phyloP scores from a whole-genome alignment of 2,797 vertebrate genomes.

The Cuniculus paca region DNA sequence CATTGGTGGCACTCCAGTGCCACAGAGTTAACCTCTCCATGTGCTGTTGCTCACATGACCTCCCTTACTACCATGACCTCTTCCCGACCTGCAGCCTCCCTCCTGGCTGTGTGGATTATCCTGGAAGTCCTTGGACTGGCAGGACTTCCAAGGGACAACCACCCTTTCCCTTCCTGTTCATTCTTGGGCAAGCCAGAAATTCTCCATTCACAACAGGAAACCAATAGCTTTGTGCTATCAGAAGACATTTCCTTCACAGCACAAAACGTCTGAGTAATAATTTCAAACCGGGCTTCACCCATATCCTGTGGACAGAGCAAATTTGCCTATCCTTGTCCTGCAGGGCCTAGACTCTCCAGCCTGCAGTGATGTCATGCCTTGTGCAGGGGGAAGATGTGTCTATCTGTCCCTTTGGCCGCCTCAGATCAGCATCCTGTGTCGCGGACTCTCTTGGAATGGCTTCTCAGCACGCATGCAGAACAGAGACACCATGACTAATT shows the following conservation, averaged over 20 bases:
- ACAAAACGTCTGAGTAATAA: slow-evolving; percentile 93
- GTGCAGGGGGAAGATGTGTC: slow-evolving; percentile 73
- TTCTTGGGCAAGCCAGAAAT: slow-evolving; percentile 87
- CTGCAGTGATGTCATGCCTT: slow-evolving; percentile 73
- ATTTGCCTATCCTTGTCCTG: slow-evolving; percentile 88
- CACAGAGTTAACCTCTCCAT: no score
- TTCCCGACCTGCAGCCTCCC: slow-evolving; percentile 42
- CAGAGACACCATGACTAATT: neutral
- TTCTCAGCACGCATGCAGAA: slow-evolving; percentile 7
- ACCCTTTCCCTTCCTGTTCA: slow-evolving; percentile 86
- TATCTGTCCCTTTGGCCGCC: slow-evolving; percentile 39
- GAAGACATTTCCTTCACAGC: slow-evolving; percentile 94
- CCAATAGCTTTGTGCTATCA: slow-evolving; percentile 94
- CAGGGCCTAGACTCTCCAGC: slow-evolving; percentile 84
- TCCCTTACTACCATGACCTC: neutral
- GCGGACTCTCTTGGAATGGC: neutral
- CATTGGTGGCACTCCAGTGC: neutral
- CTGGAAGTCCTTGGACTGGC: slow-evolving; percentile 60
- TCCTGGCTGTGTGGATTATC: neutral
- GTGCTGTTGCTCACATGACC: rapidly evolving
- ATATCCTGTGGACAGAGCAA: slow-evolving; percentile 94
- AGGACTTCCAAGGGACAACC: slow-evolving; percentile 80
- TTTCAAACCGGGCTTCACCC: slow-evolving; percentile 93
- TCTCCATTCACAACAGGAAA: slow-evolving; percentile 96
- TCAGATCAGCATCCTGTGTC: slow-evolving; percentile 42